phyloP scores from a whole-genome alignment of 2,888 invertebrate genomes.

The Sisyra terminalis region DNA sequence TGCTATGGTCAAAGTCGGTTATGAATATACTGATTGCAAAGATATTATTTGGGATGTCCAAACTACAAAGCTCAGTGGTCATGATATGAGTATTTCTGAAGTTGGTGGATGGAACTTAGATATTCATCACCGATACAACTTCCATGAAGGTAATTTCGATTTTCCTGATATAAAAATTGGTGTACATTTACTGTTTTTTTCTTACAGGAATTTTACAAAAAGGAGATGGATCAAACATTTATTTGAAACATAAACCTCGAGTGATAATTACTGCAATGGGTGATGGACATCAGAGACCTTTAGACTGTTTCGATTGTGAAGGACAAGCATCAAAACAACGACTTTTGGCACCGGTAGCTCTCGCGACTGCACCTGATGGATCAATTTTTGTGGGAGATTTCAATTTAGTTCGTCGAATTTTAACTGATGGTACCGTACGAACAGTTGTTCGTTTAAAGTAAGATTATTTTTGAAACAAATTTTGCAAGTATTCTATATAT shows the following conservation, averaged over 20 bases:
- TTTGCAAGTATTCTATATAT: neutral
- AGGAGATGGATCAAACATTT: conserved; percentile 92
- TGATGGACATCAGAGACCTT: conserved; percentile 73
- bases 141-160: conserved; percentile 65
- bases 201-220: conserved; percentile 78
- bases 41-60: conserved; percentile 93
- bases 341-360: conserved; percentile 80
- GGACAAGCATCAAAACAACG: conserved; percentile 66
- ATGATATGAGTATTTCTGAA: conserved; percentile 93
- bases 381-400: conserved; percentile 91
- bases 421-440: conserved; percentile 66
- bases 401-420: conserved; percentile 77
- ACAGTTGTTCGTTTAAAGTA: conserved; percentile 70
- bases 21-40: conserved; percentile 84
- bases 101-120: conserved; percentile 97
- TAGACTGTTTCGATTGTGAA: conserved; percentile 69
- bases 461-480: conserved; percentile 23
- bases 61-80: conserved; percentile 86
- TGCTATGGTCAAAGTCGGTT: conserved; percentile 89
- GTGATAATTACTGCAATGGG: conserved; percentile 85
- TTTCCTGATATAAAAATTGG: too few relatives aligned
- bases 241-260: conserved; percentile 81
- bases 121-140: conserved; percentile 94
- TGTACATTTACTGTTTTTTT: conserved; percentile 4
- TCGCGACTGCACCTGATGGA: conserved; percentile 85